Base-by-base conservation (phyloP, 1,140 invertebrate species). In the Macrotrachela quadricornifera region DNA sequence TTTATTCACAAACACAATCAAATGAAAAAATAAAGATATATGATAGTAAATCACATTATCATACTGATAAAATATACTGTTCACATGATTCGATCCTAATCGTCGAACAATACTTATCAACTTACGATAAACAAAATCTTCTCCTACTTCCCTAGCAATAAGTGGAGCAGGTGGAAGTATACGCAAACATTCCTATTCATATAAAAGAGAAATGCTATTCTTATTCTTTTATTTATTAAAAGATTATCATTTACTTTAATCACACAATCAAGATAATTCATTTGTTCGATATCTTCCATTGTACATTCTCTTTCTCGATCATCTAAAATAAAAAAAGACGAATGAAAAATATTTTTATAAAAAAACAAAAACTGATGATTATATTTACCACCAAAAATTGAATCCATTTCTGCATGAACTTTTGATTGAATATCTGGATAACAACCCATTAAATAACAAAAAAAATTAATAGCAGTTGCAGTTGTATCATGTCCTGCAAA, bases 401-500 rank as follows among this genome's bases (percentile, higher is more conserved):
- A 63, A 55, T 83, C 75, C 39, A 87, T 57, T 63, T 88, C 84
- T 57, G 82, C 76, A 55, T 82, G 77, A 0, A 85, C 78, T 59
- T 76, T 80, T 18, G 76, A 73, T 72, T 83, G 80, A 30, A 74
- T 63, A 12, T 64, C 66, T 55, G 67, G 68, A 46, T 73, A 62
- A 39, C 61, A 57, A 3, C 69, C 65, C 15, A 75, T 67, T 6
- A 75, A 63, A 72, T 68, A 71, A 37, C 66, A 58, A 30, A 69
- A 60, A 68, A 67, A 74, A 52, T 56, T 66, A 16, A 64, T 61
- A 6, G 63, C 68, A 17, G 65, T 61, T 11, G 64, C 81, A 0
- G 85, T 91, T 1, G 86, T 91, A 62, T 92, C 86, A 64, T 91
- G 85, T 30, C 86, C 84, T 76, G 44, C 50, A 42, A 52, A 52